phyloP scores from a whole-genome alignment of 2,888 invertebrate genomes.

The Heliconius ethilla region DNA sequence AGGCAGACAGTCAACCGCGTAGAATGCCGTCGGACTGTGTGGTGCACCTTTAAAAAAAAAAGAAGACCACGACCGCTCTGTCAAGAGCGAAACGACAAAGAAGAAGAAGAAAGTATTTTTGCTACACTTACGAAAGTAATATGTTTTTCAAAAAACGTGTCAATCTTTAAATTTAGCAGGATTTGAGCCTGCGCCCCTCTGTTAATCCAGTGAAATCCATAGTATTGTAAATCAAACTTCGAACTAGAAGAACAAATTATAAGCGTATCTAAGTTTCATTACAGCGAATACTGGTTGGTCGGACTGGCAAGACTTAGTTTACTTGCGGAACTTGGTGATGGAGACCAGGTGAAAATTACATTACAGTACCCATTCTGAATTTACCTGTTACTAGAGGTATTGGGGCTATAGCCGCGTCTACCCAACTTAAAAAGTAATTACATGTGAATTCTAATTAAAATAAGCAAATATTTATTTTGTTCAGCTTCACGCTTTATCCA shows the following conservation, averaged over 20 bases:
- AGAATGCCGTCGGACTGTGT: too few relatives aligned
- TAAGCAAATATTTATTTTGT: too few relatives aligned
- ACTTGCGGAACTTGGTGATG: not conserved
- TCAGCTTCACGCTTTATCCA: too few relatives aligned
- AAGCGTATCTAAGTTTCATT: not conserved
- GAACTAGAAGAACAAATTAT: conserved; percentile 1
- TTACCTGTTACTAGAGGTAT: not conserved
- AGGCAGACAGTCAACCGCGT: too few relatives aligned
- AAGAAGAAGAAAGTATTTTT: too few relatives aligned
- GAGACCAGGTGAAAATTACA: not conserved
- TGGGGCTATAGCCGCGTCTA: not conserved
- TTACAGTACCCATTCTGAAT: not conserved
- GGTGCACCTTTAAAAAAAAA: too few relatives aligned
- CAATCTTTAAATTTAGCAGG: not conserved
- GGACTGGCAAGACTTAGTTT: not conserved
- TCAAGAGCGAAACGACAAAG: too few relatives aligned
- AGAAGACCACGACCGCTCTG: too few relatives aligned
- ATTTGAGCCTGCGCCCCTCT: not conserved
- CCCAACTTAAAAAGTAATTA: not conserved
- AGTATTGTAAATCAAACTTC: not conserved
- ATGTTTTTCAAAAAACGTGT: not conserved
- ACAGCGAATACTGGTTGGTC: not conserved
- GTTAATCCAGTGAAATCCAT: not conserved
- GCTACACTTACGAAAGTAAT: too few relatives aligned
- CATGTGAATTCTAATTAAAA: not conserved